Evolutionary conservation across 2,797 vertebrate species (phyloP).

Genomic region (Xerus rutilus): DNA sequence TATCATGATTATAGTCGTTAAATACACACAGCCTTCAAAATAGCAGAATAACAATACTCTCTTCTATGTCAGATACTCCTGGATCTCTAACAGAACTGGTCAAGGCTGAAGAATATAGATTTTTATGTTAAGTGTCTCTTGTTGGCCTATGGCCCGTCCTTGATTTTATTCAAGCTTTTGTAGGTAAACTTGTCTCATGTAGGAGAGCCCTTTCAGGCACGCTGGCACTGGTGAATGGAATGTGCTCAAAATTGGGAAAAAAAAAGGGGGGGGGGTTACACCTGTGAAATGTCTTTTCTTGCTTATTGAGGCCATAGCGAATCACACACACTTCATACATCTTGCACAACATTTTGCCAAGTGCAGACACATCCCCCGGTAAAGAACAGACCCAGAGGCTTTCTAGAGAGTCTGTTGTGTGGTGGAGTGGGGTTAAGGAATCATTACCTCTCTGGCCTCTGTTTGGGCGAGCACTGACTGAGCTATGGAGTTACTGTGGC

Average conservation of each 20-base stretch:
- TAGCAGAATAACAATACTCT: not conserved
- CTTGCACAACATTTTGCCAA: conserved; percentile 37
- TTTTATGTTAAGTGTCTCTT: not conserved
- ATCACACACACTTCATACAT: not conserved
- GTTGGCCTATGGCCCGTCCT: not conserved
- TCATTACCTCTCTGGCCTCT: not conserved
- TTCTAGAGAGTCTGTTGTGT: not conserved
- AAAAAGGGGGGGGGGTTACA: not conserved
- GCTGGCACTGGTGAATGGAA: not conserved
- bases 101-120: not conserved
- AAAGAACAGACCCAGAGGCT: not conserved
- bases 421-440: not conserved
- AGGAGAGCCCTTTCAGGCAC: not conserved
- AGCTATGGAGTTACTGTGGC: not conserved
- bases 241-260: conserved; percentile 45
- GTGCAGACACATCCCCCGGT: not conserved
- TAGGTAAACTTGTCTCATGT: not conserved
- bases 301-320: not conserved
- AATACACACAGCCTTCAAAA: conserved; percentile 15
- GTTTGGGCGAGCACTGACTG: conserved; percentile 37
- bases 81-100: not conserved
- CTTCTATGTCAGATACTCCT: not conserved
- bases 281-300: conserved; percentile 40
- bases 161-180: not conserved
- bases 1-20: conserved; percentile 37